Conservation (phyloP, 1,140 invertebrate species). For the Drosophila sucinea region DNA sequence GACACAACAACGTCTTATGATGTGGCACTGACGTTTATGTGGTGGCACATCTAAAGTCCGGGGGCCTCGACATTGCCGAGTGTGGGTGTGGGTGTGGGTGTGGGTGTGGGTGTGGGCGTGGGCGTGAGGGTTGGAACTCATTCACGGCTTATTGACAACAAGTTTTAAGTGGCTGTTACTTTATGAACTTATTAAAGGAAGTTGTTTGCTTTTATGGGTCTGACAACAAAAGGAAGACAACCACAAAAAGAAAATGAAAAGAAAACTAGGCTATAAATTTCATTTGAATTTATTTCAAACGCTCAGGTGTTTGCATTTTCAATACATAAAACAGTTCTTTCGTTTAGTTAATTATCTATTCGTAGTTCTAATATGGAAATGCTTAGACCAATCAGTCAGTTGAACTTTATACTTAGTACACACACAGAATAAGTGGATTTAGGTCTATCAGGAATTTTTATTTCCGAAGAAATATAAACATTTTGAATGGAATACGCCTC, state of each 20-base stretch:
- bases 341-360: not conserved
- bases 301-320: conserved; percentile 41
- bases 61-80: no score
- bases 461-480: no score
- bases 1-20: conserved; percentile 29
- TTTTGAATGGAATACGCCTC: no score
- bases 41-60: conserved; percentile 1
- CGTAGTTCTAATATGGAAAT: no score
- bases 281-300: not conserved
- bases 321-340: not conserved
- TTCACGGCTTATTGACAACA: conserved; percentile 46
- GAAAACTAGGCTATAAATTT: conserved; percentile 43
- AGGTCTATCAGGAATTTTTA: no score
- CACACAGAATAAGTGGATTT: no score
- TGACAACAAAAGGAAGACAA: conserved; percentile 15
- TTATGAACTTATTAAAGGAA: conserved; percentile 54
- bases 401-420: no score
- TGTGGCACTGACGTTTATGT: conserved; percentile 58
- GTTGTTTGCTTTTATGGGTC: conserved; percentile 41
- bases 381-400: no score
- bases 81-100: not conserved
- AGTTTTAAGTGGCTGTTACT: conserved; percentile 29
- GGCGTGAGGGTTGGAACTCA: conserved; percentile 17
- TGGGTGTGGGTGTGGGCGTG: not conserved
- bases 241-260: conserved; percentile 10